These are phyloP conservation scores for Hoplostethus atlanticus DNA, from an alignment of 2,797 vertebrate genomes.

Conservation along the genomic window DNA sequence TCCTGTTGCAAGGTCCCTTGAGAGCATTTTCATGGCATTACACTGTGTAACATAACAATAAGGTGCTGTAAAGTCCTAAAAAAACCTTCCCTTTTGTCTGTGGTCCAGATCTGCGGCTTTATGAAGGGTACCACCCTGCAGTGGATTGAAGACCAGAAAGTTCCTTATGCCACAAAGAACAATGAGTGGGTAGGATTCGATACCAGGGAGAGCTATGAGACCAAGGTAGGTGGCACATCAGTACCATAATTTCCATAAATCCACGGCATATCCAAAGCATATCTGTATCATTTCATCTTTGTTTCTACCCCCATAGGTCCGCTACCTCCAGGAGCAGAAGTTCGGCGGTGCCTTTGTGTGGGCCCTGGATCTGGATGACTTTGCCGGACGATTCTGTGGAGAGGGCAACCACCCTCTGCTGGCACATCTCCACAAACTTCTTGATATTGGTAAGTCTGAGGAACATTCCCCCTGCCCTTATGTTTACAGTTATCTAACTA, in stretches of 20 bases:
- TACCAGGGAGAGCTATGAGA: conserved; percentile 84
- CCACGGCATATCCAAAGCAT: not conserved
- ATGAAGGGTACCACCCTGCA: conserved; percentile 73
- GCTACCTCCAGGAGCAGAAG: conserved; percentile 74
- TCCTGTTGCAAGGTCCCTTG: too few relatives aligned
- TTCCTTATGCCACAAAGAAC: conserved; percentile 87
- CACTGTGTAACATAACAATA: too few relatives aligned
- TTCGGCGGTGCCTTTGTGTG: conserved; percentile 83
- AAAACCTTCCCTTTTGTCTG: not conserved
- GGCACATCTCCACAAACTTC: conserved; percentile 70
- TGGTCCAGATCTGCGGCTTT: conserved; percentile 84
- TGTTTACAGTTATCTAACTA: too few relatives aligned
- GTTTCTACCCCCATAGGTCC: conserved; percentile 58
- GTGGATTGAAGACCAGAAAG: conserved; percentile 87
- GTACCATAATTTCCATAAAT: not conserved
- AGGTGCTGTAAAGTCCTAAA: too few relatives aligned
- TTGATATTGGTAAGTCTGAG: conserved; percentile 64
- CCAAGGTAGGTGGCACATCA: conserved; percentile 80
- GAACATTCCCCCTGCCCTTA: not conserved
- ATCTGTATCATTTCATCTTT: not conserved
- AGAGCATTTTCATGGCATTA: too few relatives aligned
- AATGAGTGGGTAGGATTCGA: conserved; percentile 91
- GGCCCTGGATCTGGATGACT: conserved; percentile 84
- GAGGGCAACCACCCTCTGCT: conserved; percentile 78
- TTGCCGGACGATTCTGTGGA: conserved; percentile 79